These are phyloP conservation scores for Petrocephalus microphthalmus DNA, from an alignment of 2,113 vertebrate genomes.

Conservation along the genomic window DNA sequence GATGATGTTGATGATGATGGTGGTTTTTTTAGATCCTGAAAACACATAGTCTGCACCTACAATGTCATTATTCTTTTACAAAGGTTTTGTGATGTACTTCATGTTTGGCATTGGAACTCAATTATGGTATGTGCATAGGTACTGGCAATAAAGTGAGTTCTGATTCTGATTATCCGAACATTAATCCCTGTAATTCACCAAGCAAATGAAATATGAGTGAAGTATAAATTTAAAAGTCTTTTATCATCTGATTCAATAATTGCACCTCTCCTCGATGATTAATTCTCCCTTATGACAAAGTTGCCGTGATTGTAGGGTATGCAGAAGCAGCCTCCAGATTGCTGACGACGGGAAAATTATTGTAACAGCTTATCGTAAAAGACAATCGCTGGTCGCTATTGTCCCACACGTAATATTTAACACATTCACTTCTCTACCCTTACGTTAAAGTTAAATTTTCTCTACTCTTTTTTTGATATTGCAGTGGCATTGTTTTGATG, in stretches of 20 bases:
- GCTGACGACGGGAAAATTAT: neutral
- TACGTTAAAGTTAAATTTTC: neutral
- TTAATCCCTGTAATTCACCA: neutral
- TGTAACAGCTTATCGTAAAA: conserved; percentile 2
- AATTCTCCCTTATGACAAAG: neutral
- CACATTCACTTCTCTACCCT: neutral
- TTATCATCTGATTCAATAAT: neutral
- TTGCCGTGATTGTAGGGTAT: neutral
- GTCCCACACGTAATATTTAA: neutral
- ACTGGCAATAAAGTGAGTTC: neutral
- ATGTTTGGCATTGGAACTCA: neutral
- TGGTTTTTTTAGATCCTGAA: no score
- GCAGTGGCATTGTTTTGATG: neutral
- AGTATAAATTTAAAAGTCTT: neutral
- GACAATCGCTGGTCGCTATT: neutral
- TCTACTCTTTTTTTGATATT: neutral
- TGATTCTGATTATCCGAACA: neutral
- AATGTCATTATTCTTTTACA: neutral
- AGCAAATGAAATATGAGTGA: neutral
- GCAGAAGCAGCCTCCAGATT: neutral
- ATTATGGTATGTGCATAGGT: neutral
- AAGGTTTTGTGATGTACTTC: neutral
- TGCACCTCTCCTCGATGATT: neutral
- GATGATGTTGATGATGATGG: neutral
- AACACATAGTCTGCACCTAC: neutral